Base-by-base conservation (phyloP, 2,888 invertebrate species). In the Rhagonycha lutea region DNA sequence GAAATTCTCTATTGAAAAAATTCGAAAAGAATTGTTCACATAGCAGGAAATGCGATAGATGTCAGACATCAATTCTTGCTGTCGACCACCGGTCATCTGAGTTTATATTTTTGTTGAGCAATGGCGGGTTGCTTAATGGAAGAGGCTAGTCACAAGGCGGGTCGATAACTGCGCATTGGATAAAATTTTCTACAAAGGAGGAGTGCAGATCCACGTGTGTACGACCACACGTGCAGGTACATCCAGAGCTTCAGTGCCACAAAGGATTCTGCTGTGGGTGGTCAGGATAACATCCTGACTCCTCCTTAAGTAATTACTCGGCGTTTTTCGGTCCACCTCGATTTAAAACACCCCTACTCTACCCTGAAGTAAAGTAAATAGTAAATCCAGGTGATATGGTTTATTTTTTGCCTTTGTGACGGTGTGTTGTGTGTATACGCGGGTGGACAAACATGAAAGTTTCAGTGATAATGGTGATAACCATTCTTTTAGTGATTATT, bases 331-430 rank as follows among this genome's bases (percentile, higher is more conserved):
- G 84, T 76, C 80, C 75, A 74, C 80, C 77, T 83, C 86, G 86
- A 80, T 79, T 75, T 71, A 80, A 81, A 82, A 82, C 84, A 85
- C 85, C 86, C 86, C 85, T 86, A 85, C 85, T 83, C 83, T 82
- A 83, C 84, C 86, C 86, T 83, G 80, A 82, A 80, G 83, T 82
- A 84, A 84, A 86, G 86, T 86, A 86, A 86, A 86, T 86, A 85
- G 84, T 85, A 82, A 81, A 82, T 80, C 82, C 84, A 85, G 86
- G 86, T 86, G 85, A 86, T 86, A 86, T 87, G 86, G 87, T 87
- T 87, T 87, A 86, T 87, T 87, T 87, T 87, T 87, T 87, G 85
- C 85, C 85, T 83, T 81, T 82, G 84, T 81, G 85, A 82, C 82
- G 82, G 83, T 82, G 63, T 65, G 63, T 65, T 65, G 63, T 47